Percentiles rank a stretch among this genome's conserved stretches.
These are phyloP conservation scores for Brachionus rotundiformis DNA, from an alignment of 1,140 invertebrate species.

Conservation along the genomic window DNA sequence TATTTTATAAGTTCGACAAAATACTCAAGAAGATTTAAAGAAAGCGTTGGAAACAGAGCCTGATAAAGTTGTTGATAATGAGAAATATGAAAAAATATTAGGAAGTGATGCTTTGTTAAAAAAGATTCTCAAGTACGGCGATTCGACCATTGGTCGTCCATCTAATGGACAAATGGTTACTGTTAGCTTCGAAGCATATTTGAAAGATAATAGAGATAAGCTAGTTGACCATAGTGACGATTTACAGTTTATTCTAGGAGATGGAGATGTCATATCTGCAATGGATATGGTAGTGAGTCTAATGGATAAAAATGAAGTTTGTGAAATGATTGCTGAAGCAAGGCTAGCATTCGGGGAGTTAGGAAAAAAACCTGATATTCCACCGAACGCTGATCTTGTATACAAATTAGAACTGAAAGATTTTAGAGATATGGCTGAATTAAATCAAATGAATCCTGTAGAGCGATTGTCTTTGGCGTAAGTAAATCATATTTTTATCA, in stretches of 20 bases:
- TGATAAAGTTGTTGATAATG: constrained; percentile 7
- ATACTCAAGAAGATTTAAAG: constrained; percentile 14
- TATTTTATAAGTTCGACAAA: constrained; percentile 7
- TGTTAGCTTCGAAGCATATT: constrained; percentile 43
- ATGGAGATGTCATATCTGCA: constrained; percentile 36
- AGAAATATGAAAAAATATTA: constrained; percentile 23
- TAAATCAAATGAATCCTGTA: constrained; percentile 33
- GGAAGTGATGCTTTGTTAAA: constrained; percentile 36
- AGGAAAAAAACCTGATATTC: constrained; percentile 43
- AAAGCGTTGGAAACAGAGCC: constrained; percentile 12
- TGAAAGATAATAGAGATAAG: constrained; percentile 30
- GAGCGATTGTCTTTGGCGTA: constrained; percentile 43
- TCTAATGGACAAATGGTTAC: constrained; percentile 48
- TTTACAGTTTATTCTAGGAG: constrained; percentile 31
- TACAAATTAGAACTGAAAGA: constrained; percentile 39
- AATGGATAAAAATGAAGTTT: constrained; percentile 44
- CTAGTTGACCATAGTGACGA: constrained; percentile 36
- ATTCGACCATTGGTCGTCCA: neutral
- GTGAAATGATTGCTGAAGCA: constrained; percentile 37
- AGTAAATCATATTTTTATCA: neutral
- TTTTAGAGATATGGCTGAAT: constrained; percentile 17
- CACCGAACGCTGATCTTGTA: constrained; percentile 18
- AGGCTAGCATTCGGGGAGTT: constrained; percentile 18
- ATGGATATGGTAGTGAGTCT: constrained; percentile 29
- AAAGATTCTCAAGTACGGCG: constrained; percentile 41